Evolutionary conservation across 2,888 invertebrate genomes (phyloP), one percentile per base, ranked within the genome.

Genomic region (Scelioninae gen. 1): DNA sequence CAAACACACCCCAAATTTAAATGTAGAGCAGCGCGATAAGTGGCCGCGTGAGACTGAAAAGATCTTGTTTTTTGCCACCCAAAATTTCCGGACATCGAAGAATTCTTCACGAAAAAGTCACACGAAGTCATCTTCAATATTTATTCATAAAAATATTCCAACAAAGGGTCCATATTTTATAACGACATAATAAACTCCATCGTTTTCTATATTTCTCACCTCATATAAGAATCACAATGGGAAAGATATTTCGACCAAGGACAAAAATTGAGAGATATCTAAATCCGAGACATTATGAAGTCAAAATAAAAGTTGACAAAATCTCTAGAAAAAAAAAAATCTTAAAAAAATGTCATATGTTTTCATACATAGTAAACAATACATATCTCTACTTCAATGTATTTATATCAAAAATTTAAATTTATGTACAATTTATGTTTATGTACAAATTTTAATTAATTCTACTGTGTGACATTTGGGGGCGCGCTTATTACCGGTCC

Each of bases 41-140:
- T 40, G 16, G 58, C 23, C 43, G 29, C 43, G 1, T 23, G 23
- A 60, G 16, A 38, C 6, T 38, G 38, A 56, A 56, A 16, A 38
- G 56, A 56, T 5, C 32, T 15, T 15, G 32, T 47, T 47, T 53
- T 38, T 56, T 56, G 56, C 38, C 56, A 56, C 56, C 55, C 55
- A 55, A 34, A 16, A 38, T 56, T 56, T 56, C 38, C 34, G 38
- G 38, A 56, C 16, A 56, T 16, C 10, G 49, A 38, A 13, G 55
- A 13, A 56, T 56, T 38, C 56, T 56, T 38, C 16, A 38, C 38
- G 16, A 10, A 34, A 49, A 49, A 10, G 23, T 16, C 13, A 56
- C 16, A 56, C 34, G 38, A 38, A 9, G 29, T 10, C 23, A 10
- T 23, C 23, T 29, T 11, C 23, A 23, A 23, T 23, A 23, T 49